Evolutionary conservation across 1,140 invertebrate genomes (phyloP), one percentile per base, ranked within the genome.

Genomic region (Psix sp.): DNA sequence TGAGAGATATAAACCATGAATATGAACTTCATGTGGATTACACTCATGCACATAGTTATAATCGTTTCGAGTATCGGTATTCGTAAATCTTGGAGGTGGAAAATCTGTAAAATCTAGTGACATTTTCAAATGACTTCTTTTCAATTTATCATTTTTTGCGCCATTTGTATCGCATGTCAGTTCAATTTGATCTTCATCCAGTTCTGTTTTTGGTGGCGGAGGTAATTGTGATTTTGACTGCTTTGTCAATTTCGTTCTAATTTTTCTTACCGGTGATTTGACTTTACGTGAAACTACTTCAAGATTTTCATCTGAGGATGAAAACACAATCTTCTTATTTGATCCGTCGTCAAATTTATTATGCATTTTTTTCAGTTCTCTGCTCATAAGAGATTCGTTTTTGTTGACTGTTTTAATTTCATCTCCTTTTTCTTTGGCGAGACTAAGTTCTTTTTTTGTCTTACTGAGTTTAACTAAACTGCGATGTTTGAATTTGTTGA

Each of bases 1-100:
- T 0, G 90, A 90, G 18, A 90, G 72, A 70, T 85, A 81, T 66
- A 84, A 85, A 40, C 59, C 74, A 48, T 52, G 57, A 6, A 60
- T 11, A 4, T 62, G 51, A 3, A 57, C 45, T 31, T 77, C 48
- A n/a, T 38, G 11, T 11, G 51, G 62, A 39, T 73, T 62, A 3
- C 57, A 45, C 38, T 51, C 17, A 29, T 36, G 35, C 9, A 29
- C 6, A 48, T 20, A 11, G 3, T 26, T 11, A 24, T 16, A 18
- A 51, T 29, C 7, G 17, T 31, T 18, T 20, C 60, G 38, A 36
- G 49, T 26, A 7, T 18, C 21, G 20, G 15, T 62, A 39, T 39
- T 49, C 14, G 77, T 54, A 0, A 73, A 68, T 18, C 33, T 80
- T 11, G 76, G 77, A 0, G 81, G 81, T 10, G 80, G 80, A 59